phyloP scores from a whole-genome alignment of 2,888 invertebrate species.

The Embidobia sp. region DNA sequence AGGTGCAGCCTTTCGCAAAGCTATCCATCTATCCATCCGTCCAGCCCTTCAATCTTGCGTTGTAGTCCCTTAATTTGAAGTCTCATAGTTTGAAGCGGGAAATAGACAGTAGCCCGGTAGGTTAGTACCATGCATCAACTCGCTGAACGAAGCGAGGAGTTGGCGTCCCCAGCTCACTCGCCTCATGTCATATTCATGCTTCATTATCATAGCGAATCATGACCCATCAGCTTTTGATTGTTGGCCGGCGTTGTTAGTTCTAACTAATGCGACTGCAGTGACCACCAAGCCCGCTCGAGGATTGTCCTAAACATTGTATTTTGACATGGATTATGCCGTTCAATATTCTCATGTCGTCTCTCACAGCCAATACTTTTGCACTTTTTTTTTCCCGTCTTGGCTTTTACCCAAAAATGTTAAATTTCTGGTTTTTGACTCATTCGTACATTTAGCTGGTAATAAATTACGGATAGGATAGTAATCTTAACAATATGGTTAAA shows the following conservation, averaged over 20 bases:
- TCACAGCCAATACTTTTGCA: slow-evolving; percentile 20
- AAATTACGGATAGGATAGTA: no score
- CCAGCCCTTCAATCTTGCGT: slow-evolving; percentile 53
- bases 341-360: slow-evolving; percentile 28
- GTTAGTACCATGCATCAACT: slow-evolving; percentile 72
- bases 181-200: slow-evolving; percentile 81
- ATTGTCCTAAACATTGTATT: slow-evolving; percentile 63
- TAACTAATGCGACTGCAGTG: slow-evolving; percentile 80
- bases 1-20: slow-evolving; percentile 47
- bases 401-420: no score
- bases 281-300: slow-evolving; percentile 71
- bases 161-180: slow-evolving; percentile 79
- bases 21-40: slow-evolving; percentile 11
- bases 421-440: no score
- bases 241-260: slow-evolving; percentile 81
- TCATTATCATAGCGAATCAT: slow-evolving; percentile 82
- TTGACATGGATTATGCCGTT: slow-evolving; percentile 58
- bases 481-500: no score
- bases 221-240: slow-evolving; percentile 82
- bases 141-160: slow-evolving; percentile 78
- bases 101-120: no score
- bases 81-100: no score
- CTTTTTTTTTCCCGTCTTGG: no score
- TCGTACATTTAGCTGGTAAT: no score
- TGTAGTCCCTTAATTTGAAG: slow-evolving; percentile 62